Evolutionary conservation across 2,797 vertebrate species (phyloP).

Genomic region (Simalia tracyae): DNA sequence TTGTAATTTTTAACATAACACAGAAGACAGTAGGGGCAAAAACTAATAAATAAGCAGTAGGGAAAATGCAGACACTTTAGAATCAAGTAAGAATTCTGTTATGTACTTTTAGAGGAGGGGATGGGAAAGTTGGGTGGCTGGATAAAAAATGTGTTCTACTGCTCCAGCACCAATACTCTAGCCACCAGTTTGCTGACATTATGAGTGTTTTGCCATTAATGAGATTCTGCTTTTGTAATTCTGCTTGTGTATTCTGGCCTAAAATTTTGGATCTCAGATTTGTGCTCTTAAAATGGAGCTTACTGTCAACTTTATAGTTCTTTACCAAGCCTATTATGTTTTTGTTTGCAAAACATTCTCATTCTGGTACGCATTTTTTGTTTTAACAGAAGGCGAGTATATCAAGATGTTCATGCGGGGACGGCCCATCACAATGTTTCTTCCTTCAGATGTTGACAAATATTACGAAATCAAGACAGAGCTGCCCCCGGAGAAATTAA

Average conservation of each 20-base stretch:
- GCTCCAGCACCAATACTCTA: neutral
- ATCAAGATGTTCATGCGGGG: conserved; percentile 99
- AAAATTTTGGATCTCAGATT: neutral
- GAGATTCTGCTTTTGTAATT: neutral
- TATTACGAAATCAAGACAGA: conserved; percentile 91
- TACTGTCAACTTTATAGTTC: neutral
- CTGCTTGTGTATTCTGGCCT: neutral
- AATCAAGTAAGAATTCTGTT: neutral
- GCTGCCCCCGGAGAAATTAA: conserved; percentile 91
- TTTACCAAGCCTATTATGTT: conserved; percentile 40
- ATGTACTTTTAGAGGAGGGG: neutral
- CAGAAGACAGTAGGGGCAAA: neutral
- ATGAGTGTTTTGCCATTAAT: neutral
- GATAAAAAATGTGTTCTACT: neutral
- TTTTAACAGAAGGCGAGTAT: conserved; percentile 89
- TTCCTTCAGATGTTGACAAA: conserved; percentile 92
- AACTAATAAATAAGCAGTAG: neutral
- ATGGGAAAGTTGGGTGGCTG: neutral
- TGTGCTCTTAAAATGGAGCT: neutral
- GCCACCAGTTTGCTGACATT: neutral
- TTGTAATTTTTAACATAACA: neutral
- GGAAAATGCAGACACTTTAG: neutral
- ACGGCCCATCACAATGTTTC: conserved; percentile 98
- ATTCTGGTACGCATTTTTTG: conserved; percentile 63
- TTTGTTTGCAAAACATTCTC: conserved; percentile 48